Conservation (phyloP, 2,888 invertebrate species). For the Ophioninae sp. region DNA sequence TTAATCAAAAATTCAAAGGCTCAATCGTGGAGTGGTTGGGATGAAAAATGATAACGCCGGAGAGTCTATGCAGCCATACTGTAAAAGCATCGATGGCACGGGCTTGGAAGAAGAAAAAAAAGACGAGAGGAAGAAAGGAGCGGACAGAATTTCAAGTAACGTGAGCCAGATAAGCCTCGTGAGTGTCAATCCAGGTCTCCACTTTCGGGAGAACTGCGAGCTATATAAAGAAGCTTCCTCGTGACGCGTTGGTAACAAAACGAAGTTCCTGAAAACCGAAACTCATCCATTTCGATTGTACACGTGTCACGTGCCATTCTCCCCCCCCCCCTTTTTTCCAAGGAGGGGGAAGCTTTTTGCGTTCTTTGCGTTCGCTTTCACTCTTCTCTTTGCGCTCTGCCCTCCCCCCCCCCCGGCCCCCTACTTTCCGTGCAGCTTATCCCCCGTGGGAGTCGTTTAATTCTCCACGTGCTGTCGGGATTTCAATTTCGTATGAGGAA, state of each 20-base stretch:
- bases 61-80: background rate
- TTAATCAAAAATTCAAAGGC: background rate
- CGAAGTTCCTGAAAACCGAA: conserved; percentile 59
- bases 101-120: background rate
- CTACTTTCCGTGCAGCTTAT: conserved; percentile 49
- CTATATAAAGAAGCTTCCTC: conserved; percentile 19
- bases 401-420: conserved; percentile 12
- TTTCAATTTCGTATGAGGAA: conserved; percentile 62
- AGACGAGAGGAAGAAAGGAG: background rate
- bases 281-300: conserved; percentile 63
- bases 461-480: conserved; percentile 65
- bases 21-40: background rate
- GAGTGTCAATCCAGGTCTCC: conserved; percentile 57
- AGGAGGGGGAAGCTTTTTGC: conserved; percentile 38
- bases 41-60: background rate
- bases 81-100: background rate
- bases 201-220: conserved; percentile 49
- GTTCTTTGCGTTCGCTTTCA: conserved; percentile 37
- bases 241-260: conserved; percentile 38
- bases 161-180: conserved; percentile 60
- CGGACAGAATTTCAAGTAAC: conserved; percentile 48
- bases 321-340: conserved; percentile 35
- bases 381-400: conserved; percentile 10
- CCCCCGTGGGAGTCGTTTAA: conserved; percentile 66
- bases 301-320: conserved; percentile 58